A percentile compares a stretch with the other conserved stretches of the same genome.
These are phyloP conservation scores for Drosophila pullipes DNA, from an alignment of 2,888 invertebrate species.

Conservation along the genomic window DNA sequence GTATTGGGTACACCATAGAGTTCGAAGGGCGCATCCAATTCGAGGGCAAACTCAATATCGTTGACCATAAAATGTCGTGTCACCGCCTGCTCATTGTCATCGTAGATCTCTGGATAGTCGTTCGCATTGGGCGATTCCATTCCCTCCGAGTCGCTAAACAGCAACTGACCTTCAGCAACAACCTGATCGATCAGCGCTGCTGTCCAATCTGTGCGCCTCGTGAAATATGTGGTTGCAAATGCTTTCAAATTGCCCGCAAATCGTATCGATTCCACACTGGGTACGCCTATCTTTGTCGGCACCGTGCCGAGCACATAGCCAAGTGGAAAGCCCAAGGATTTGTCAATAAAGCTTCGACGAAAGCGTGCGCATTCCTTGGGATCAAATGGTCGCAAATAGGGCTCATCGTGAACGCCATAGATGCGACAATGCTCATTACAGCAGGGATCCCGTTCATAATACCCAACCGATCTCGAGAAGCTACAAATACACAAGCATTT, in stretches of 20 bases:
- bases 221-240: constrained; percentile 80
- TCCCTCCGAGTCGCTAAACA: constrained; percentile 63
- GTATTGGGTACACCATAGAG: constrained; percentile 34
- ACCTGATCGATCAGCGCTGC: constrained; percentile 74
- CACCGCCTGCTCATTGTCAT: constrained; percentile 70
- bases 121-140: constrained; percentile 39
- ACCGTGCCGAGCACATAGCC: constrained; percentile 66
- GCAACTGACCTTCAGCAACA: constrained; percentile 75
- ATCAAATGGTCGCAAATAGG: constrained; percentile 50
- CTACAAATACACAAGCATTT: background rate
- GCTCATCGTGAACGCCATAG: constrained; percentile 67
- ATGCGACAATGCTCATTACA: constrained; percentile 58
- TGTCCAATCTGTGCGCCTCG: constrained; percentile 78
- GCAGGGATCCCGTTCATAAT: constrained; percentile 54
- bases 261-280: constrained; percentile 58
- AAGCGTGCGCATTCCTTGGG: constrained; percentile 46
- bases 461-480: constrained; percentile 14
- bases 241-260: constrained; percentile 78
- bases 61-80: constrained; percentile 76
- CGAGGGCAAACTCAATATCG: constrained; percentile 77
- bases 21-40: constrained; percentile 65
- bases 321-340: constrained; percentile 67
- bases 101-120: constrained; percentile 62
- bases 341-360: constrained; percentile 42
- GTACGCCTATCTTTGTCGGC: constrained; percentile 38